These are phyloP conservation scores for Cremastobaeus sp. DNA, from an alignment of 2,888 invertebrate genomes.

Conservation along the genomic window DNA sequence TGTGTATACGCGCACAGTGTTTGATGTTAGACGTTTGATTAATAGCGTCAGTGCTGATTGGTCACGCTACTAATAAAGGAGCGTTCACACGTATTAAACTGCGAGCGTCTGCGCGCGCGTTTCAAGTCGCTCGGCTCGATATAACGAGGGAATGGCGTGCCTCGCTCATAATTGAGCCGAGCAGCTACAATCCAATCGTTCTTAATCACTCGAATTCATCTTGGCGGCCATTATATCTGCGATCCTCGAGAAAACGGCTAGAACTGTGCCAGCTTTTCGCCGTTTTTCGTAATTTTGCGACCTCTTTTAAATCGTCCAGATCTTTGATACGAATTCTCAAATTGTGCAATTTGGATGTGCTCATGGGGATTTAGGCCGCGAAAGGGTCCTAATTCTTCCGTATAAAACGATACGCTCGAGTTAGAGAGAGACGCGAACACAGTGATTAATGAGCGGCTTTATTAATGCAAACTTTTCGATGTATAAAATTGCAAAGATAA, in stretches of 20 bases:
- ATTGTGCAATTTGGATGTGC: slow-evolving; percentile 33
- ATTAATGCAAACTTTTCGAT: slow-evolving; percentile 58
- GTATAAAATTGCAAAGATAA: slow-evolving; percentile 49
- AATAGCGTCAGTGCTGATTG: slow-evolving; percentile 77
- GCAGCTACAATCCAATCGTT: slow-evolving; percentile 76
- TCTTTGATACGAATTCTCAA: slow-evolving; percentile 15
- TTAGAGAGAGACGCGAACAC: slow-evolving; percentile 16
- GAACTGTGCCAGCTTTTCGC: slow-evolving; percentile 60
- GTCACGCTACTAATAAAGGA: slow-evolving; percentile 78
- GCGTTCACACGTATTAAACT: slow-evolving; percentile 76
- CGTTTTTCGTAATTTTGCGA: slow-evolving; percentile 62
- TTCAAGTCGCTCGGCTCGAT: slow-evolving; percentile 64
- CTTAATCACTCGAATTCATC: slow-evolving; percentile 77
- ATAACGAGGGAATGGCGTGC: slow-evolving; percentile 78
- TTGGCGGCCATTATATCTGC: slow-evolving; percentile 63
- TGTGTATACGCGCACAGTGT: slow-evolving; percentile 53
- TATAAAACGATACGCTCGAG: slow-evolving; percentile 22
- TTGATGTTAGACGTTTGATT: slow-evolving; percentile 75
- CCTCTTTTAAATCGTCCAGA: slow-evolving; percentile 56
- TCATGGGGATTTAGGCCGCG: neutral
- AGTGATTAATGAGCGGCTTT: slow-evolving; percentile 52
- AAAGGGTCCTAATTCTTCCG: slow-evolving; percentile 25
- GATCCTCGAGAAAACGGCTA: slow-evolving; percentile 54
- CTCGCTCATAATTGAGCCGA: slow-evolving; percentile 75
- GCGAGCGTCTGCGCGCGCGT: slow-evolving; percentile 67